phyloP scores from a whole-genome alignment of 2,113 vertebrate genomes.

The Salvator merianae region DNA sequence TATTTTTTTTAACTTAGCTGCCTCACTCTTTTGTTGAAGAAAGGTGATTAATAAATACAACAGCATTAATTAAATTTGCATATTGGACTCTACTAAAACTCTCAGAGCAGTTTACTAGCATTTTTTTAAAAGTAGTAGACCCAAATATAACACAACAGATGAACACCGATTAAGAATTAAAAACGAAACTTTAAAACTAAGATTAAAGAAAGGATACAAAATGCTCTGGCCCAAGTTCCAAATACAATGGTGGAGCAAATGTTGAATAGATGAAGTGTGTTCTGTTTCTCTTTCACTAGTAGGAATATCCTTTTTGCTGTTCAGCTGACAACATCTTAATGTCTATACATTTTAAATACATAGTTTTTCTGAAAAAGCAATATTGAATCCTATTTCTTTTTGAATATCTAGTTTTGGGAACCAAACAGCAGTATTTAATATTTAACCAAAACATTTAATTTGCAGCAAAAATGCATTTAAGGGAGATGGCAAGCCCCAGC shows the following conservation, averaged over 20 bases:
- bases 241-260: rapidly evolving
- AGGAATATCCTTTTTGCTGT: constrained; percentile 30
- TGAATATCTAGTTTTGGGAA: constrained; percentile 33
- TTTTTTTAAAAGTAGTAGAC: too few relatives aligned
- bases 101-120: too few relatives aligned
- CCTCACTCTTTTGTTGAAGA: too few relatives aligned
- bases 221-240: not conserved
- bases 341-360: constrained; percentile 47
- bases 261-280: constrained; percentile 7
- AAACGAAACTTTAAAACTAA: not conserved
- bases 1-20: not conserved
- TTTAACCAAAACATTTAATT: constrained; percentile 60
- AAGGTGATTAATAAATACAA: too few relatives aligned
- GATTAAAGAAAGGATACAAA: not conserved
- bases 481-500: constrained; percentile 63
- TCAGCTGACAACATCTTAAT: constrained; percentile 11
- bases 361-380: constrained; percentile 35
- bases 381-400: constrained; percentile 30
- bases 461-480: constrained; percentile 49
- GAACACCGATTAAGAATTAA: not conserved
- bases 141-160: too few relatives aligned
- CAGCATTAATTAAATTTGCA: too few relatives aligned
- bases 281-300: constrained; percentile 4
- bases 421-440: constrained; percentile 53
- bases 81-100: too few relatives aligned